Base-by-base conservation (phyloP, 2,113 vertebrate genomes). In the Rostratula benghalensis region DNA sequence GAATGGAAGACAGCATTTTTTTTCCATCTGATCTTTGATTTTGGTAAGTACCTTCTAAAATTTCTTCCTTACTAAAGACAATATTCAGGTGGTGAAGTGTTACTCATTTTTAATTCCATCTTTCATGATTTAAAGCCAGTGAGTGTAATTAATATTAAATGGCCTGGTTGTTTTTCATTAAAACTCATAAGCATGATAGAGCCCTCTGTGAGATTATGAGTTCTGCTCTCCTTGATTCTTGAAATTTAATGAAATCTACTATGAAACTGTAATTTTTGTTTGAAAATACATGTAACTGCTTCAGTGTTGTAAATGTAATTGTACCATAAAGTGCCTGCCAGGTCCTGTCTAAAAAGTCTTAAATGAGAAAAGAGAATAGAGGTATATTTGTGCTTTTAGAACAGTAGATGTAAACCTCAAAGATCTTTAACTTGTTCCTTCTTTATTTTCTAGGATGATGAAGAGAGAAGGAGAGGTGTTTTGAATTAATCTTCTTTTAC, bases 401-500 rank as follows among this genome's bases (percentile, higher is more conserved):
- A 67, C 39, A 48, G 4, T 35, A 22, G 8, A 16, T 64, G 45
- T 83, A 70, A 83, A 63, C 51, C n/a, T 77, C 31, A n/a, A 83
- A 45, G 37, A 54, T 75, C 59, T 80, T 88, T 95, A 73, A 94
- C 33, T 75, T 84, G 8, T 88, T 92, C 33, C 11, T 9, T 87
- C 53, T 86, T 94, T 95, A 31, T 93, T 86, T 96, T 92, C 56
- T 92, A 92, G 88, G 92, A 41, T 35, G n/a, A 61, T 85, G 35
- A 59, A 74, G 64, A 74, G 63, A 82, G 63, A 17, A 94, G 71
- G 54, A 78, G 46, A 70, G 17, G 31, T 69, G 18, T 61, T 86
- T 88, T 73, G 35, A 86, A 35, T 83, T 79, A 63, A 8, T 64
- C 4, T 11, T 81, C 73, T 67, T 92, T 93, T 73, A 37, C 28